These are phyloP conservation scores for Poeciliopsis retropinna DNA, from an alignment of 2,113 vertebrate species.

Conservation along the genomic window DNA sequence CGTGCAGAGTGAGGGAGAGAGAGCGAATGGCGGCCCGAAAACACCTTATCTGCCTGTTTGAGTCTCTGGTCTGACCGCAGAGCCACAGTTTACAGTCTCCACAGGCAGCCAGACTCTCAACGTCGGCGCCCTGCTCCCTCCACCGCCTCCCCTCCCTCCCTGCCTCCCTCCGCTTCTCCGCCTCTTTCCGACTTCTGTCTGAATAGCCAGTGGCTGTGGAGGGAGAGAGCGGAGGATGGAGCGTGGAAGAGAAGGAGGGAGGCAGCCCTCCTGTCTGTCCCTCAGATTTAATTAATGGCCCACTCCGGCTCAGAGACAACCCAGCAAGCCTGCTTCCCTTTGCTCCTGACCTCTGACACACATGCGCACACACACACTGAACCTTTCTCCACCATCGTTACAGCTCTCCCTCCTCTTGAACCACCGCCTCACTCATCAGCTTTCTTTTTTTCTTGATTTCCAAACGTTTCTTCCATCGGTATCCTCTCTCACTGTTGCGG, in stretches of 20 bases:
- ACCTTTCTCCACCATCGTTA: slow-evolving; percentile 63
- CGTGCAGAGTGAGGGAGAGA: slow-evolving; percentile 41
- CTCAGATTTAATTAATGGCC: slow-evolving; percentile 87
- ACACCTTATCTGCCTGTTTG: slow-evolving; percentile 82
- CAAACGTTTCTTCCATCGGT: slow-evolving; percentile 65
- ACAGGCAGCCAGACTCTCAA: slow-evolving; percentile 83
- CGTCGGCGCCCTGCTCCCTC: slow-evolving; percentile 69
- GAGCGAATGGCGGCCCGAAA: slow-evolving; percentile 58
- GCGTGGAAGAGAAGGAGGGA: slow-evolving; percentile 66
- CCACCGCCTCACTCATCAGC: slow-evolving; percentile 70
- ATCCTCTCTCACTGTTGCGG: slow-evolving; percentile 21
- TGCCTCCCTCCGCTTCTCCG: slow-evolving; percentile 6
- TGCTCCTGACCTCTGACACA: slow-evolving; percentile 58
- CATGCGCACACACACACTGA: slow-evolving; percentile 45
- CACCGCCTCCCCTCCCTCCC: background rate
- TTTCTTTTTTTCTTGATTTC: slow-evolving; percentile 59
- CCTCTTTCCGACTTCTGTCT: slow-evolving; percentile 48
- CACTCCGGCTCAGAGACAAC: slow-evolving; percentile 76
- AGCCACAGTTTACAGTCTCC: slow-evolving; percentile 83
- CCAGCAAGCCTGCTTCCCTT: slow-evolving; percentile 76
- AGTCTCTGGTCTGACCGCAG: slow-evolving; percentile 83
- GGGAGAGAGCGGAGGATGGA: slow-evolving; percentile 56
- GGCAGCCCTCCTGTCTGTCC: slow-evolving; percentile 82
- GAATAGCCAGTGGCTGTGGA: slow-evolving; percentile 69
- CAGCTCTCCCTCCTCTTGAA: slow-evolving; percentile 76